Evolutionary conservation across 23 tunicate genomes (phyloP).

Genomic region (Ascidia mentula): DNA sequence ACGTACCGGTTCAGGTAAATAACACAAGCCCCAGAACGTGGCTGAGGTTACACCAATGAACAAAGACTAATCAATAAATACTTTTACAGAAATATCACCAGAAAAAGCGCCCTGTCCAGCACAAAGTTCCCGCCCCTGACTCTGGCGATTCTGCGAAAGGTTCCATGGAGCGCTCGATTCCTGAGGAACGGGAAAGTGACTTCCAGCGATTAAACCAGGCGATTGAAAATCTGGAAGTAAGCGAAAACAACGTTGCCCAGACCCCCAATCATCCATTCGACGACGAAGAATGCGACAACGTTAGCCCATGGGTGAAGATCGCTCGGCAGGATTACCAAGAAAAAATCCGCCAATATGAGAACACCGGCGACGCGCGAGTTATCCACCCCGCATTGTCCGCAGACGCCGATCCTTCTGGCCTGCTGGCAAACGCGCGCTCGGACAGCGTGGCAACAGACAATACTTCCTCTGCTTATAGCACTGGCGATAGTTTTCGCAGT

Average conservation of each 20-base stretch:
- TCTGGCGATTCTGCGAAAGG: constrained; percentile 23
- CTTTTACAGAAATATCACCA: neutral
- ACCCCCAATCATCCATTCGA: neutral
- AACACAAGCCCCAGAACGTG: too few species aligned
- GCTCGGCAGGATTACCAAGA: constrained; percentile 63
- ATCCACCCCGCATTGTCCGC: constrained; percentile 28
- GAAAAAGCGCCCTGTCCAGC: neutral
- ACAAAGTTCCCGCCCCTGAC: constrained; percentile 2
- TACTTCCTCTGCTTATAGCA: constrained; percentile 71
- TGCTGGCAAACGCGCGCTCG: neutral
- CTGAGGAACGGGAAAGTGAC: constrained; percentile 4
- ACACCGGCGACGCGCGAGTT: constrained; percentile 18
- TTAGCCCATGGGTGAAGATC: constrained; percentile 70
- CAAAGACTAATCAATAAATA: neutral
- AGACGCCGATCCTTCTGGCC: neutral
- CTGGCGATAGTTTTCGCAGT: constrained; percentile 69
- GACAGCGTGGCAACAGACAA: constrained; percentile 45
- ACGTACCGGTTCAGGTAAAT: constrained; percentile 1
- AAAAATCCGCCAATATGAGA: constrained; percentile 36
- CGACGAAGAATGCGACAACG: constrained; percentile 16
- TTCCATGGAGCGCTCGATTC: constrained; percentile 19
- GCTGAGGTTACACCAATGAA: neutral
- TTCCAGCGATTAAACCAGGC: constrained; percentile 24
- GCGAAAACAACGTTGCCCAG: neutral
- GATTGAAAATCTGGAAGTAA: constrained; percentile 24